A percentile compares a stretch with the other conserved stretches of the same genome.
phyloP scores from a whole-genome alignment of 2,797 vertebrate genomes.

The Pitangus sulphuratus region DNA sequence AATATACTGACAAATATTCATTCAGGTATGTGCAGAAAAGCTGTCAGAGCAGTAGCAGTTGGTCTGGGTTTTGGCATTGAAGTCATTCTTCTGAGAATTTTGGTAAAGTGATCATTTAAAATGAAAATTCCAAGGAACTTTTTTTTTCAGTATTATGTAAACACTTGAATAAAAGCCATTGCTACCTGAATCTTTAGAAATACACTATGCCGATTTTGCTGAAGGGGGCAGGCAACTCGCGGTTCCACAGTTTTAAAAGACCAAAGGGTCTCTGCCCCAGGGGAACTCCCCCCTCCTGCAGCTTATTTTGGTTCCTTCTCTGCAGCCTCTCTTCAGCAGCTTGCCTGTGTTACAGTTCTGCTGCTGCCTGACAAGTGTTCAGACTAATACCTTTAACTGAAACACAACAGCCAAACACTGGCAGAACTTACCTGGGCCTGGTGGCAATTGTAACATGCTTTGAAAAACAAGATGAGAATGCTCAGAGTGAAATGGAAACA shows the following conservation, averaged over 20 bases:
- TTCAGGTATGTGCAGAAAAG: slow-evolving; percentile 65
- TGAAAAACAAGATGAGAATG: not conserved
- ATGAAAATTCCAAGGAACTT: not conserved
- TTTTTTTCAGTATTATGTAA: not conserved
- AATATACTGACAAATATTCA: slow-evolving; percentile 66
- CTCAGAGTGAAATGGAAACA: not conserved
- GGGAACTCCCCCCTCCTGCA: not conserved
- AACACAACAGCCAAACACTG: not conserved
- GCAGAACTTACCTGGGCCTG: not conserved
- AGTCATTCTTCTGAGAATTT: not conserved
- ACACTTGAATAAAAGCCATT: not conserved
- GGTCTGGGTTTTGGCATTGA: not conserved
- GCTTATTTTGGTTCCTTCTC: not conserved
- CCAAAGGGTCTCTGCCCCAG: accelerated
- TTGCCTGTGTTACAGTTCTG: not conserved
- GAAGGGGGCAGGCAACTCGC: not conserved
- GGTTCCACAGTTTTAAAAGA: not conserved
- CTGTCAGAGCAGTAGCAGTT: not conserved
- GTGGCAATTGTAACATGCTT: accelerated
- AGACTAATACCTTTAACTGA: not conserved
- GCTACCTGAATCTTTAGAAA: not conserved
- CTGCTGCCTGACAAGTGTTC: not conserved
- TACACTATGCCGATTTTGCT: not conserved
- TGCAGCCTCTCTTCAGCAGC: not conserved
- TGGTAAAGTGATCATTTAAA: not conserved